phyloP scores from a whole-genome alignment of 1,140 invertebrate genomes.

The Ectropis grisescens region DNA sequence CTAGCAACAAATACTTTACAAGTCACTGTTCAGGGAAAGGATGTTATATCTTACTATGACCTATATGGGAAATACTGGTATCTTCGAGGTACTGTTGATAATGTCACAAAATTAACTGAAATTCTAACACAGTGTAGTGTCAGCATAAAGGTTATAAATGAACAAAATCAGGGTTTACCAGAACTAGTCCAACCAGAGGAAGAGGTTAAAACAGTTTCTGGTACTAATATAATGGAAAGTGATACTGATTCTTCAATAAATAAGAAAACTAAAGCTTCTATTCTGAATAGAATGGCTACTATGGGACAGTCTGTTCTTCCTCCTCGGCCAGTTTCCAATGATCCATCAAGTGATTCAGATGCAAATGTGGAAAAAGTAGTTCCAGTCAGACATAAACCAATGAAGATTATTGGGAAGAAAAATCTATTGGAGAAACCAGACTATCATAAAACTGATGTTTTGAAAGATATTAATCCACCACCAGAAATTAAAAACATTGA shows the following conservation, averaged over 20 bases:
- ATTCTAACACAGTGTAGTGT: constrained; percentile 26
- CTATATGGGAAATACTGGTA: constrained; percentile 44
- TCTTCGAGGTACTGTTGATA: constrained; percentile 30
- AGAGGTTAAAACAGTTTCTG: constrained; percentile 2
- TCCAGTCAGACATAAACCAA: constrained; percentile 28
- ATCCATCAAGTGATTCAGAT: constrained; percentile 39
- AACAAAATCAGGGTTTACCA: constrained; percentile 11
- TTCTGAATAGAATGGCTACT: constrained; percentile 52
- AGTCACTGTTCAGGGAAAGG: constrained; percentile 32
- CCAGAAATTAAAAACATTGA: constrained; percentile 20
- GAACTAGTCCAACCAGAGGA: constrained; percentile 5
- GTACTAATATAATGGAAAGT: constrained; percentile 28
- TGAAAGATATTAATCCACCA: too few relatives aligned
- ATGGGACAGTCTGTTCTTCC: constrained; percentile 58
- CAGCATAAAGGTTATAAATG: constrained; percentile 16
- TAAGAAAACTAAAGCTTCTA: constrained; percentile 42
- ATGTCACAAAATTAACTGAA: constrained; percentile 31
- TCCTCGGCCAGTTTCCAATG: constrained; percentile 10
- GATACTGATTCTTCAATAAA: constrained; percentile 43
- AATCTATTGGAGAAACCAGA: too few relatives aligned
- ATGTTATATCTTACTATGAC: constrained; percentile 46
- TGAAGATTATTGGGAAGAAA: constrained; percentile 21
- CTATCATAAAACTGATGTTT: not conserved
- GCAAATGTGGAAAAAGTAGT: constrained; percentile 17
- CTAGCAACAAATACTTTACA: constrained; percentile 25